Percentiles rank a stretch among this genome's conserved stretches.
phyloP scores from a whole-genome alignment of 2,888 invertebrate species.

The Sussaba pulchella region DNA sequence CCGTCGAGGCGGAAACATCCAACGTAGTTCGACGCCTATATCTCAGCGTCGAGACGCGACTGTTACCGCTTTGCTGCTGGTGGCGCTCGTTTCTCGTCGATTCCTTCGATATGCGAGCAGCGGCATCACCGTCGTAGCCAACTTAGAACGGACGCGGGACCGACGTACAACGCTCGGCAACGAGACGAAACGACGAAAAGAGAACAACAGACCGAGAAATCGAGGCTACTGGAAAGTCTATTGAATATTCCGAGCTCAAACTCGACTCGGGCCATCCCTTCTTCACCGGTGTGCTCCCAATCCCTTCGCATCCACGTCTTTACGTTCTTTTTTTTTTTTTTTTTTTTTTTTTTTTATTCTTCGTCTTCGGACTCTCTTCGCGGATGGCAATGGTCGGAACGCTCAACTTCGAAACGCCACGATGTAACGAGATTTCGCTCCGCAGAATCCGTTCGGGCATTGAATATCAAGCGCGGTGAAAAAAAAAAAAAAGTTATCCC shows the following conservation, averaged over 20 bases:
- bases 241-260: conserved; percentile 58
- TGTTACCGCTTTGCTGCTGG: no score
- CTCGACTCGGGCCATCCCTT: conserved; percentile 1
- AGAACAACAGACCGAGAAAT: conserved; percentile 50
- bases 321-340: neutral
- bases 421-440: conserved; percentile 49
- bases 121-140: neutral
- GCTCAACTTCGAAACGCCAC: conserved; percentile 31
- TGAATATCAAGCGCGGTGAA: conserved; percentile 49
- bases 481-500: conserved; percentile 32
- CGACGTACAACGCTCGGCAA: neutral
- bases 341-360: conserved; percentile 8
- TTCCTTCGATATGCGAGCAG: neutral
- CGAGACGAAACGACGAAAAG: conserved; percentile 33
- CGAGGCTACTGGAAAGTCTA: conserved; percentile 59
- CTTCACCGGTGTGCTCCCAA: neutral
- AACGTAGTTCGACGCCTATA: neutral
- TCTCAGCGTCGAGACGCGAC: neutral
- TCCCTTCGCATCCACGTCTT: no score
- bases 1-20: conserved; percentile 36
- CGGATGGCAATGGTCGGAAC: conserved; percentile 39
- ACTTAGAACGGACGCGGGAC: neutral
- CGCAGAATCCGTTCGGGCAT: conserved; percentile 11
- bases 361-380: conserved; percentile 17
- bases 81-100: neutral